phyloP scores from a whole-genome alignment of 1,140 invertebrate species.

The Drosophila subobscura region DNA sequence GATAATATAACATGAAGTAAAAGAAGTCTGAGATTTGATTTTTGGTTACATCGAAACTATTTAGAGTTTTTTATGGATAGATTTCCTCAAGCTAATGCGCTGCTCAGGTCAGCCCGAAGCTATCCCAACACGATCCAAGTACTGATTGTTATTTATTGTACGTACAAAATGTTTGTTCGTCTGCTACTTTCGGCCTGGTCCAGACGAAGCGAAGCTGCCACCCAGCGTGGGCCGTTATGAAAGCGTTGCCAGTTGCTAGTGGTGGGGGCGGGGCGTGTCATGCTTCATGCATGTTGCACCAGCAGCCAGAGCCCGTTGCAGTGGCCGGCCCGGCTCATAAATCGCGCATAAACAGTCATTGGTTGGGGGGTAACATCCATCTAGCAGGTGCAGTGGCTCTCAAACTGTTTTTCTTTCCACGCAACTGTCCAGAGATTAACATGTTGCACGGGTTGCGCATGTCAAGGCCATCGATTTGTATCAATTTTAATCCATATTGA shows the following conservation, averaged over 20 bases:
- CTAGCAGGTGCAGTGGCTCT: constrained; percentile 41
- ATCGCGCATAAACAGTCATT: constrained; percentile 33
- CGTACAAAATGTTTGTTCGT: constrained; percentile 20
- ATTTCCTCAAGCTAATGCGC: not conserved
- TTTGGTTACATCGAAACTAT: too few relatives aligned
- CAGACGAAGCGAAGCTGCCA: constrained; percentile 5
- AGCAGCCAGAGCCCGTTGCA: constrained; percentile 29
- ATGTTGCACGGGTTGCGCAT: too few relatives aligned
- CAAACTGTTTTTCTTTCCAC: constrained; percentile 36
- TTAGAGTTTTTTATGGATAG: not conserved
- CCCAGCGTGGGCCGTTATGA: constrained; percentile 35
- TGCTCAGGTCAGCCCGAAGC: constrained; percentile 31
- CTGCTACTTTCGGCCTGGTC: constrained; percentile 31
- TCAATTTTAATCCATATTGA: too few relatives aligned
- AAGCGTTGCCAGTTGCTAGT: constrained; percentile 18
- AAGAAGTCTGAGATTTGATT: too few relatives aligned
- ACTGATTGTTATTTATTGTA: constrained; percentile 41
- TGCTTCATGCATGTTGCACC: constrained; percentile 34
- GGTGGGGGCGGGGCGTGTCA: constrained; percentile 34
- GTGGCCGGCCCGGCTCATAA: constrained; percentile 24
- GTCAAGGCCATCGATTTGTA: too few relatives aligned
- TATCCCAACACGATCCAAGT: not conserved
- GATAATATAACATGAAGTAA: too few relatives aligned
- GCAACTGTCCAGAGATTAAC: not conserved
- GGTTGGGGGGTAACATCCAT: constrained; percentile 17